phyloP scores from a whole-genome alignment of 2,113 vertebrate species.

The Phylloscopus trochiloides region DNA sequence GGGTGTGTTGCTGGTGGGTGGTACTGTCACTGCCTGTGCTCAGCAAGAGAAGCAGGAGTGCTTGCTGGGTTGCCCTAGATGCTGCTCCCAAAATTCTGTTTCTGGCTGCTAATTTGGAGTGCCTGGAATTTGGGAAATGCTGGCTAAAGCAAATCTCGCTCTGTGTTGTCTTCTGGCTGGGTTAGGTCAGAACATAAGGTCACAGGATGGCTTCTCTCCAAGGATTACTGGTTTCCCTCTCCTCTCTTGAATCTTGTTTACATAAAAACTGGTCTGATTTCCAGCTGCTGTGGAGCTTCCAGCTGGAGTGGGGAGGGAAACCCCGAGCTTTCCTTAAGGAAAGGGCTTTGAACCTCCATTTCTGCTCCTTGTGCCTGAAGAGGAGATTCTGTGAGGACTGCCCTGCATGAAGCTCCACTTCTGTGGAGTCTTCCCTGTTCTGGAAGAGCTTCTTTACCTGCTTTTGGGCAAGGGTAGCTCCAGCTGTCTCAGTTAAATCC shows the following conservation, averaged over 20 bases:
- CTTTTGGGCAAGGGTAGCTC: not conserved
- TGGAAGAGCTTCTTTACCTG: not conserved
- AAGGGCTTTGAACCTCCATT: not conserved
- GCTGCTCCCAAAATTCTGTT: not conserved
- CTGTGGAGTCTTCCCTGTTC: not conserved
- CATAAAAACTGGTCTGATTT: not conserved
- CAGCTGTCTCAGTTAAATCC: not conserved
- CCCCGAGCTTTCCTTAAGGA: not conserved
- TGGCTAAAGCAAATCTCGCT: not conserved
- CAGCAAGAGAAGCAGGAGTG: not conserved
- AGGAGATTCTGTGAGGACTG: not conserved
- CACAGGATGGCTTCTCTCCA: not conserved
- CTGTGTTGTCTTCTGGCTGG: not conserved
- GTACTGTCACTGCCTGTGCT: not conserved
- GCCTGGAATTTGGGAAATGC: slow-evolving; percentile 14
- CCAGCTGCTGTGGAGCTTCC: not conserved
- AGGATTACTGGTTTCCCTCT: not conserved
- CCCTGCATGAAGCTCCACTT: not conserved
- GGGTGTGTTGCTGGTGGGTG: not conserved
- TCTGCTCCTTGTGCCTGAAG: not conserved
- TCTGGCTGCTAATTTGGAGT: not conserved
- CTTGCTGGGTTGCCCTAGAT: not conserved
- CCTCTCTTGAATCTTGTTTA: not conserved
- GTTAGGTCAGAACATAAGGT: slow-evolving; percentile 37
- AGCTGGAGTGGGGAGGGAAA: not conserved